Conservation (phyloP, 1,140 invertebrate genomes). For the Nasonia vitripennis region DNA sequence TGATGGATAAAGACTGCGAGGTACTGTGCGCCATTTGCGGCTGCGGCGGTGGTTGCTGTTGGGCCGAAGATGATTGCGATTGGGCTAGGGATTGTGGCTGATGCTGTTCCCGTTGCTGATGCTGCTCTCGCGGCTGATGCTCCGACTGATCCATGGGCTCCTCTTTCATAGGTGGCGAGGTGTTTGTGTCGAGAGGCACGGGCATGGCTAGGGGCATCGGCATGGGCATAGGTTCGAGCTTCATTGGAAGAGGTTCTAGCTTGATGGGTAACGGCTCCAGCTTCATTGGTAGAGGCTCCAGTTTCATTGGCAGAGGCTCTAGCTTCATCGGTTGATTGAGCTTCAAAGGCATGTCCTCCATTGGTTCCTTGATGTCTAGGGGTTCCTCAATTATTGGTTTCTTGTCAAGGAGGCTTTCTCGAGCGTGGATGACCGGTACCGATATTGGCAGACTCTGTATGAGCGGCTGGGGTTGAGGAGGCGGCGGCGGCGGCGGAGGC, state of each 20-base stretch:
- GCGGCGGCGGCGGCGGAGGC: slow-evolving; percentile 32
- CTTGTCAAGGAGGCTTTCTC: slow-evolving; percentile 63
- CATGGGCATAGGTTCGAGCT: slow-evolving; percentile 39
- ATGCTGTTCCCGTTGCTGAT: slow-evolving; percentile 50
- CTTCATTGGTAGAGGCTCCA: slow-evolving; percentile 62
- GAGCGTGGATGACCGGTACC: slow-evolving; percentile 70
- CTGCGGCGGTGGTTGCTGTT: slow-evolving; percentile 28
- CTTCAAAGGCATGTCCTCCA: slow-evolving; percentile 53
- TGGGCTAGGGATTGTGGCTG: slow-evolving; percentile 47
- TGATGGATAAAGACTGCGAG: slow-evolving; percentile 60
- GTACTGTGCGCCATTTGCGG: slow-evolving; percentile 61
- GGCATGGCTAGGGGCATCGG: slow-evolving; percentile 40
- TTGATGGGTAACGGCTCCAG: slow-evolving; percentile 50
- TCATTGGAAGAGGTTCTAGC: slow-evolving; percentile 42
- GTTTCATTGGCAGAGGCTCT: slow-evolving; percentile 67
- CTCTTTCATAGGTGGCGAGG: slow-evolving; percentile 25
- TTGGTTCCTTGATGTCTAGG: slow-evolving; percentile 64
- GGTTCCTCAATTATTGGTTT: slow-evolving; percentile 65
- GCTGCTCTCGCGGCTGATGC: slow-evolving; percentile 9
- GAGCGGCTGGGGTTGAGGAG: slow-evolving; percentile 23
- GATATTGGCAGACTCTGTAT: slow-evolving; percentile 70
- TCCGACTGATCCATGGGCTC: slow-evolving; percentile 19
- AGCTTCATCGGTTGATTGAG: slow-evolving; percentile 68
- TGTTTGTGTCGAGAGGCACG: background rate
- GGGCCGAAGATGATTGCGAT: slow-evolving; percentile 35